A percentile compares a stretch with the other conserved stretches of the same genome.
phyloP scores from a whole-genome alignment of 2,888 invertebrate genomes.

The Dione juno region DNA sequence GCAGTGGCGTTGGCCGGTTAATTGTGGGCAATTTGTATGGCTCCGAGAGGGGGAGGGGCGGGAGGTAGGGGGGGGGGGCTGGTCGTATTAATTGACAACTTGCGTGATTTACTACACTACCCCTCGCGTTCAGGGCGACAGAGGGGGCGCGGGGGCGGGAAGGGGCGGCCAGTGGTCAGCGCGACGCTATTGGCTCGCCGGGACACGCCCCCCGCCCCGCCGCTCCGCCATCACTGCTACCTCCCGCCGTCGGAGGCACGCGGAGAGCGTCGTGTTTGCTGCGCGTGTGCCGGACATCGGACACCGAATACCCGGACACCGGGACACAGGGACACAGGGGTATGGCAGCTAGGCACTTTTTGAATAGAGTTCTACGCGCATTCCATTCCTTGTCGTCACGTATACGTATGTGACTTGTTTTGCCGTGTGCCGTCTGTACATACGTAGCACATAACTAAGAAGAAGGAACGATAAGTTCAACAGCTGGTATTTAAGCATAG shows the following conservation, averaged over 20 bases:
- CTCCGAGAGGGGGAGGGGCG: slow-evolving; percentile 43
- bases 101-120: slow-evolving; percentile 51
- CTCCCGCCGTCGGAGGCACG: slow-evolving; percentile 22
- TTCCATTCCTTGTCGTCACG: too few relatives aligned
- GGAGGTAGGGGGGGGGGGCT: slow-evolving; percentile 42
- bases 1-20: slow-evolving; percentile 45
- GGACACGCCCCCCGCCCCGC: slow-evolving; percentile 42
- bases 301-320: slow-evolving; percentile 33
- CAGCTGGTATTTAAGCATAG: too few relatives aligned
- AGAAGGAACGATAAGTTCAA: too few relatives aligned
- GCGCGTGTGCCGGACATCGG: slow-evolving; percentile 34
- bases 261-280: slow-evolving; percentile 42
- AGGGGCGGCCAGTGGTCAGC: slow-evolving; percentile 51
- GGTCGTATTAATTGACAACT: slow-evolving; percentile 48
- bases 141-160: neutral
- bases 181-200: slow-evolving; percentile 56
- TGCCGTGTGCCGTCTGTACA: too few relatives aligned
- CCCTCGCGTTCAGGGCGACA: slow-evolving; percentile 26
- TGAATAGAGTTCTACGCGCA: too few relatives aligned
- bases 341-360: too few relatives aligned
- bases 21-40: slow-evolving; percentile 35
- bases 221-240: slow-evolving; percentile 31
- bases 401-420: too few relatives aligned
- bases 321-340: too few relatives aligned
- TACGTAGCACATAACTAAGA: too few relatives aligned